Base-by-base conservation (phyloP, 2,797 vertebrate genomes). In the Bucorvus abyssinicus region DNA sequence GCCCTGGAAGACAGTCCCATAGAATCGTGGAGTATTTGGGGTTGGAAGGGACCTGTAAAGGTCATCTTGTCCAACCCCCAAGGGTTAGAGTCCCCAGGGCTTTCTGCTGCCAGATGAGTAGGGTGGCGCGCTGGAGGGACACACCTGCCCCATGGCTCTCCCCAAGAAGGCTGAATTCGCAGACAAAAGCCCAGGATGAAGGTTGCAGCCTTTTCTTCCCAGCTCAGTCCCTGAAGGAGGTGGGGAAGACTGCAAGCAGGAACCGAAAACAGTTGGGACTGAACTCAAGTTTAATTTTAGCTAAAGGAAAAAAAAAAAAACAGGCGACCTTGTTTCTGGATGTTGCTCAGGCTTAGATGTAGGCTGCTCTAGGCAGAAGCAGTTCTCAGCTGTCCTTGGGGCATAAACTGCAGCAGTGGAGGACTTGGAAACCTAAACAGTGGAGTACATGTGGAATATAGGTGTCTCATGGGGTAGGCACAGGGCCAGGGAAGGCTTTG, bases 131-230 rank as follows among this genome's bases (percentile, higher is more conserved):
- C 29, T 2, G 47, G 16, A 32, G 3, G 12, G 5, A 10, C 3
- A 1, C 16, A 12, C 5, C 21, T 7, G 3, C 13, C 10, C 12
- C 9, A 0, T 2, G 16, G 21, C 11, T 69, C 68, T 24, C 24
- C 34, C 14, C 40, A 11, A 18, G 24, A 45, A 70, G 36, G 47
- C 24, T 15, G 42, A 38, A 8, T 14, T 36, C 47, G 18, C n/a
- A 3, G 17, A 36, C 45, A 24, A 71, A 59, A 81, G 12, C 7
- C 32, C 10, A 6, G 21, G 18, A 24, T 0, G 1, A 12, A 60
- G 44, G 60, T 12, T 16, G n/a, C 57, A 59, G 32, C 17, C 9
- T 47, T 16, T 40, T 42, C 45, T 29, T 10, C 1, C 7, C 18
- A 2, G 1, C 63, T n/a, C 38, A 15, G 36, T 15, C 26, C 49